Conservation (phyloP, 2,113 vertebrate genomes). For the Corydoras maculifer region DNA sequence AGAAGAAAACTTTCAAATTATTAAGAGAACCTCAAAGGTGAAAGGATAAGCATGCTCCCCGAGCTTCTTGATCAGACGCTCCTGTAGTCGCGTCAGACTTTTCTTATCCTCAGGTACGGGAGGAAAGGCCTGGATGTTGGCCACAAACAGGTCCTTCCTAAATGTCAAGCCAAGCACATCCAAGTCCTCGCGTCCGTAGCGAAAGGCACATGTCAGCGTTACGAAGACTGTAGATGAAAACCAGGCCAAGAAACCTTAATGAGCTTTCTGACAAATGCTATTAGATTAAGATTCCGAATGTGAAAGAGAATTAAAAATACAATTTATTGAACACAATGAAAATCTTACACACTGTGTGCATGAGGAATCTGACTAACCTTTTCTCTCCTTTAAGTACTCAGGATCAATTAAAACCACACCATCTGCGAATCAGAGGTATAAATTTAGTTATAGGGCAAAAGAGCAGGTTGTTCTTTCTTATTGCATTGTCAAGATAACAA, state of each 20-base stretch:
- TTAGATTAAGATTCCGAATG: not conserved
- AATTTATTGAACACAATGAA: conserved; percentile 2
- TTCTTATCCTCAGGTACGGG: conserved; percentile 76
- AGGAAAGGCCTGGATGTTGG: conserved; percentile 84
- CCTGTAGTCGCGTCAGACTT: conserved; percentile 82
- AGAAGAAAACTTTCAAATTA: no score
- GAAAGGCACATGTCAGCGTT: conserved; percentile 91
- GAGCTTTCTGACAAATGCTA: not conserved
- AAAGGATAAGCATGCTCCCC: conserved; percentile 91
- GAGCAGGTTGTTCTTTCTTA: not conserved
- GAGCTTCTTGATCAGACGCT: conserved; percentile 89
- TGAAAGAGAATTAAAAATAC: not conserved
- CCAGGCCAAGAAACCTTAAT: conserved; percentile 5
- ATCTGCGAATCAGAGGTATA: conserved; percentile 63
- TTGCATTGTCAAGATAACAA: not conserved
- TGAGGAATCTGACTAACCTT: conserved; percentile 68
- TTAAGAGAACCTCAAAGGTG: conserved; percentile 75
- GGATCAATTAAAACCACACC: conserved; percentile 92
- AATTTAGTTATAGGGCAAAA: conserved; percentile 7
- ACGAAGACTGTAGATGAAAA: conserved; percentile 74
- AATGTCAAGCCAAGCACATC: conserved; percentile 93
- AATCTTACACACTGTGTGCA: not conserved
- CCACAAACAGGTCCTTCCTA: conserved; percentile 88
- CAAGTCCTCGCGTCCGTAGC: conserved; percentile 90
- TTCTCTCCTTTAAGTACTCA: conserved; percentile 91